Conservation (phyloP, 2,888 invertebrate genomes). For the Ennomos fuscantarius region DNA sequence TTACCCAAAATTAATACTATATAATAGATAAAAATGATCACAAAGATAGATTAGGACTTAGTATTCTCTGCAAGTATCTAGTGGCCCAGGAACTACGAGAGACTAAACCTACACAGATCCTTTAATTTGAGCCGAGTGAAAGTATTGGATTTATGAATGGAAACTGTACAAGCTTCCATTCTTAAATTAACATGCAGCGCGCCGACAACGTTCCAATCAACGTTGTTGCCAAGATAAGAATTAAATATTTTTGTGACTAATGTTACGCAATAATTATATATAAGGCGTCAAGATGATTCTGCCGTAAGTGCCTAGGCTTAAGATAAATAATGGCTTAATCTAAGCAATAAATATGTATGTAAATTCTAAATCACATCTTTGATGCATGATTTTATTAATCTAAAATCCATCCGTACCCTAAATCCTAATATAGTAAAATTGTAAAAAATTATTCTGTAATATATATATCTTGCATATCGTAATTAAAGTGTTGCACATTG, state of each 20-base stretch:
- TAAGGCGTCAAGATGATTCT: constrained; percentile 52
- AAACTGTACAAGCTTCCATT: too few relatives aligned
- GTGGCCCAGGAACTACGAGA: too few relatives aligned
- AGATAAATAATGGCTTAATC: constrained; percentile 7
- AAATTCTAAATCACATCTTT: constrained; percentile 15
- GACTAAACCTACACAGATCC: too few relatives aligned
- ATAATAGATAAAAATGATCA: too few relatives aligned
- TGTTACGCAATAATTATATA: constrained; percentile 3
- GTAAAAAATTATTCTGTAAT: not conserved
- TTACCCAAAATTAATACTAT: too few relatives aligned
- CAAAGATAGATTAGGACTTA: too few relatives aligned
- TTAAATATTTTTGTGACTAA: not conserved
- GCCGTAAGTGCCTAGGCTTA: constrained; percentile 79
- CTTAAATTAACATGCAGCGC: too few relatives aligned
- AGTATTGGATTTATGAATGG: too few relatives aligned
- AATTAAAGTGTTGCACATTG: constrained; percentile 1
- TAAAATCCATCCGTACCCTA: constrained; percentile 13
- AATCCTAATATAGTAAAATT: not conserved
- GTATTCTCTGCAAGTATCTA: too few relatives aligned
- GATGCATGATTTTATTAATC: constrained; percentile 22
- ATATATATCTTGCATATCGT: constrained; percentile 10
- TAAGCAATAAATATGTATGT: not conserved
- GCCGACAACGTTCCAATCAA: too few relatives aligned
- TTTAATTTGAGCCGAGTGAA: too few relatives aligned
- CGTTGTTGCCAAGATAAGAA: too few relatives aligned